Evolutionary conservation across 2,797 vertebrate genomes (phyloP).

Genomic region (Melanotaenia boesemani): DNA sequence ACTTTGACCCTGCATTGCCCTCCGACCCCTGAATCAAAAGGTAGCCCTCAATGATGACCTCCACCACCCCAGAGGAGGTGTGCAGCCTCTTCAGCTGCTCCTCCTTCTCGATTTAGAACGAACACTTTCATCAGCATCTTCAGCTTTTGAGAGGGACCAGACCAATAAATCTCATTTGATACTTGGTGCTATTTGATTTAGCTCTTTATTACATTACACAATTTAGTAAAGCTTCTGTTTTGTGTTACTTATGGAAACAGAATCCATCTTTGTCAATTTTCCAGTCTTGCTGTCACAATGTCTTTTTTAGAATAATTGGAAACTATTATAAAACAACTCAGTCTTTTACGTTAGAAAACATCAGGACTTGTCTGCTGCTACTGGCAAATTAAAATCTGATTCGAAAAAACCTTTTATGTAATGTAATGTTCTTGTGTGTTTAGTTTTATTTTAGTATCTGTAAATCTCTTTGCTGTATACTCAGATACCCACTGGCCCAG

Average conservation of each 20-base stretch:
- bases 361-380: conserved; percentile 1
- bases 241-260: conserved; percentile 61
- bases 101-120: conserved; percentile 57
- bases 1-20: conserved; percentile 67
- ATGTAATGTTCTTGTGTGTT: background rate
- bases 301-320: conserved; percentile 73
- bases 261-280: conserved; percentile 72
- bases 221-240: conserved; percentile 78
- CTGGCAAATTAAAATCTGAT: background rate
- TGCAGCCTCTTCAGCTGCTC: conserved; percentile 42
- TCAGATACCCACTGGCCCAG: background rate
- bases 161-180: conserved; percentile 80
- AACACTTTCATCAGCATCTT: conserved; percentile 77
- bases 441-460: background rate
- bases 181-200: conserved; percentile 81
- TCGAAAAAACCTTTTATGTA: background rate
- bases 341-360: conserved; percentile 25
- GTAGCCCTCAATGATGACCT: conserved; percentile 56
- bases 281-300: conserved; percentile 53
- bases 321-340: conserved; percentile 45
- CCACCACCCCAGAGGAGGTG: conserved; percentile 53
- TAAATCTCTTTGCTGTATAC: background rate
- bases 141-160: conserved; percentile 70
- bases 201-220: conserved; percentile 75
- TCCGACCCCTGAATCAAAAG: conserved; percentile 71